Conservation (phyloP, 1,140 invertebrate genomes). For the Pantala flavescens region DNA sequence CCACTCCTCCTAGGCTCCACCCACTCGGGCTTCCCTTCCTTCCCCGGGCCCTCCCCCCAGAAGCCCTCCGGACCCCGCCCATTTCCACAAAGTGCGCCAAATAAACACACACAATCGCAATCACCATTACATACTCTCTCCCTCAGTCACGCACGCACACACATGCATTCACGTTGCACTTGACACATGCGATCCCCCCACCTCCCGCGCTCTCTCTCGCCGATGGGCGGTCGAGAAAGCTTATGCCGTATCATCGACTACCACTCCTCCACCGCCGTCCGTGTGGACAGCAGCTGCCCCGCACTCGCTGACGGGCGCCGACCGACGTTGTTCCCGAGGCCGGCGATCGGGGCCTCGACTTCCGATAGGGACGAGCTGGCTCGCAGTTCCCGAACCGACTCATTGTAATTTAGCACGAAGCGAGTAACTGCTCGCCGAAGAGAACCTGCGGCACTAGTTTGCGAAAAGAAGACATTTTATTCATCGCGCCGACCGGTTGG, state of each 20-base stretch:
- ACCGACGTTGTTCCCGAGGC: background rate
- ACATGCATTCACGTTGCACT: slow-evolving; percentile 2
- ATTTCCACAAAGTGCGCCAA: slow-evolving; percentile 1
- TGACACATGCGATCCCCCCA: background rate
- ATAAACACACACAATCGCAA: slow-evolving; percentile 5
- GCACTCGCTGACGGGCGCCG: background rate
- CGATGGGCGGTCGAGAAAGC: background rate
- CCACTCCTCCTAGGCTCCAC: background rate
- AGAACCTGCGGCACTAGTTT: too few relatives aligned
- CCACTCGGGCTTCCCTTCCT: background rate
- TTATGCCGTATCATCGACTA: background rate
- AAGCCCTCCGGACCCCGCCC: background rate
- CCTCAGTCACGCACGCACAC: slow-evolving; percentile 2
- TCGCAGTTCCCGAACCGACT: too few relatives aligned
- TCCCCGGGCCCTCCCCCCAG: background rate
- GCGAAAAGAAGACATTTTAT: too few relatives aligned
- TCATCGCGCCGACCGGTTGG: too few relatives aligned
- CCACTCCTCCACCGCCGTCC: background rate
- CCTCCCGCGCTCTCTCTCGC: background rate
- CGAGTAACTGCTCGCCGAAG: too few relatives aligned
- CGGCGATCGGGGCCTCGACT: background rate
- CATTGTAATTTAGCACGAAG: too few relatives aligned
- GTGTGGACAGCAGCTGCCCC: background rate
- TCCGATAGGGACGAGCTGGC: background rate
- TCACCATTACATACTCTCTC: background rate